These are phyloP conservation scores for Ischnura elegans DNA, from an alignment of 2,888 invertebrate genomes.

Conservation along the genomic window DNA sequence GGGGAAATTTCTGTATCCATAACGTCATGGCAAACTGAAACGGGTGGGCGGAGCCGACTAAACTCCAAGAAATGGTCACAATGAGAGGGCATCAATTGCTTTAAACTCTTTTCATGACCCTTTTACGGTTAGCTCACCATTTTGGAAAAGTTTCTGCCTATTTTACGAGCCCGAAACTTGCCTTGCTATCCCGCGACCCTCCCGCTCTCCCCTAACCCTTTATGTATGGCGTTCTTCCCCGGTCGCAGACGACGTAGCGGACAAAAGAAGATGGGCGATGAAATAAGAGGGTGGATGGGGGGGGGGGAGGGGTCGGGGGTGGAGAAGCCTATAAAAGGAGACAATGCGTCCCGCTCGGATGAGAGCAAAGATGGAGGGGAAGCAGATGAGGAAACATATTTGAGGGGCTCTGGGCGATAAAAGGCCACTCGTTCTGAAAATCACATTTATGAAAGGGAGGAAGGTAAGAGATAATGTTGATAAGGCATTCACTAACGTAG, in stretches of 20 bases:
- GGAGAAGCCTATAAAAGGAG: not conserved
- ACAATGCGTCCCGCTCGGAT: not conserved
- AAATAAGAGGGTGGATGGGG: not conserved
- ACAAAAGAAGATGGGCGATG: conserved; percentile 44
- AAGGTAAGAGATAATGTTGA: too few species aligned
- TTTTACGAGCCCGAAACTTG: not conserved
- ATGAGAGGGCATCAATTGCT: not conserved
- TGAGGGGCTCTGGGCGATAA: not conserved
- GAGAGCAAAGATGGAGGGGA: not conserved
- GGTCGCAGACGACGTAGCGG: conserved; percentile 45
- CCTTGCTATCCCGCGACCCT: not conserved
- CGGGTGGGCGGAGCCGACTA: not conserved
- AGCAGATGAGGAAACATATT: not conserved
- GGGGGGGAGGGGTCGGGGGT: not conserved
- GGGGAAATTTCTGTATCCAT: too few species aligned
- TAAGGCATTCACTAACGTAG: not conserved
- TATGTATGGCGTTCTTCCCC: conserved; percentile 53
- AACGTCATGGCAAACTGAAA: too few species aligned
- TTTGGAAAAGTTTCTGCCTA: conserved; percentile 34
- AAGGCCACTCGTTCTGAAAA: not conserved
- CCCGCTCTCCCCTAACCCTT: conserved; percentile 2
- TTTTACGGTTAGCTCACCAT: not conserved
- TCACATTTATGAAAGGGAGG: not conserved
- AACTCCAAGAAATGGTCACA: not conserved
- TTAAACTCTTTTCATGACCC: not conserved